Evolutionary conservation across 1,140 invertebrate genomes (phyloP), one percentile per base, ranked within the genome.

Genomic region (Macrotrachela quadricornifera): DNA sequence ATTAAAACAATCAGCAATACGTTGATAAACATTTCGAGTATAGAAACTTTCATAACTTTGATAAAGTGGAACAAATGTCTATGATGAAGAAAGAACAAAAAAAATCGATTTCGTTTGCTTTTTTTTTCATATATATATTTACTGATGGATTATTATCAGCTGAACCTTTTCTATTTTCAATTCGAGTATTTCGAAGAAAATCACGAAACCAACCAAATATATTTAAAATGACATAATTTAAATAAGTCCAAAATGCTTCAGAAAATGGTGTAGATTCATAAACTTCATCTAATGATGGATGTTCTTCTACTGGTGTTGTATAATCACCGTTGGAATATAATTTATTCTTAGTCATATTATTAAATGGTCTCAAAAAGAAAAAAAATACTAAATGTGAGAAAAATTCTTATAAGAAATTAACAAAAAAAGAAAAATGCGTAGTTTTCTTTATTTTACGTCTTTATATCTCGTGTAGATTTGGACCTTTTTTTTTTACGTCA

Each of bases 41-140:
- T 88, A 96, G 73, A 95, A 94, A 63, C 80, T 80, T 65, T 92
- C 85, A 73, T 92, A 95, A 61, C 76, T 79, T 63, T 87, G 79
- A 67, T 84, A 92, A 2, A 96, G 74, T 14, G 82, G 78, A 36
- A 82, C 82, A 74, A 91, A 96, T n/a, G 58, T 57, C 17, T 60
- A 82, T 9, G 8, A 39, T 11, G 14, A 46, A 46, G 8, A 46
- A 10, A 14, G 18, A 46, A 46, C 18, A 9, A 10, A 46, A 46
- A 17, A 16, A 46, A 10, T 16, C 14, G n/a, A n/a, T n/a, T n/a
- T n/a, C n/a, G 8, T 46, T 46, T 16, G n/a, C 8, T 8, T 16
- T 46, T 10, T n/a, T 9, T 9, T 9, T 46, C 8, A 8, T 10
- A 46, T 21, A 46, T 9, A 46, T 16, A 9, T 14, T 46, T 46